A percentile compares a stretch with the other conserved stretches of the same genome.
Evolutionary conservation across 2,113 vertebrate genomes (phyloP).

Genomic region (Bombycilla garrulus): DNA sequence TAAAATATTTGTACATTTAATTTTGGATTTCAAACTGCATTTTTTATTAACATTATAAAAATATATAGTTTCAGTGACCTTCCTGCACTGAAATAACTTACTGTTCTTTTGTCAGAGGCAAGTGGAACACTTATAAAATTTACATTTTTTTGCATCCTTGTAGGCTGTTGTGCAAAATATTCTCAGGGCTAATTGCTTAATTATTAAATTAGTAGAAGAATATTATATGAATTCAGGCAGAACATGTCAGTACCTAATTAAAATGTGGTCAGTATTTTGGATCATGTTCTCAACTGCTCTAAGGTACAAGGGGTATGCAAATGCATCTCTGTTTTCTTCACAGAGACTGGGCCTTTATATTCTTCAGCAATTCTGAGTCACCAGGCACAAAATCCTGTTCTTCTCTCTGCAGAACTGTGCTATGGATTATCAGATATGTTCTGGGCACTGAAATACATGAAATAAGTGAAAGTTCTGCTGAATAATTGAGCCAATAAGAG

Average conservation of each 20-base stretch:
- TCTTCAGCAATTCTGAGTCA: slow-evolving; percentile 63
- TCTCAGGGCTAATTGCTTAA: slow-evolving; percentile 11
- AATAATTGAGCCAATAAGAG: slow-evolving; percentile 55
- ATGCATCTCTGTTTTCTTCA: neutral
- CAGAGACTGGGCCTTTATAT: neutral
- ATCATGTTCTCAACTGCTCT: neutral
- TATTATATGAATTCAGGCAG: slow-evolving; percentile 7
- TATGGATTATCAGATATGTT: slow-evolving; percentile 45
- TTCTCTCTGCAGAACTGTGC: slow-evolving; percentile 31
- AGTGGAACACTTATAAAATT: neutral
- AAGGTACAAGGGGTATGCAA: neutral
- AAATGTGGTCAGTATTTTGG: neutral
- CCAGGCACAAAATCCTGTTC: slow-evolving; percentile 52
- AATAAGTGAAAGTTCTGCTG: slow-evolving; percentile 64
- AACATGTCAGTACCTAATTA: neutral
- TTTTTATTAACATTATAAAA: neutral
- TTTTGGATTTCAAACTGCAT: neutral
- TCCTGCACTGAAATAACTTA: neutral
- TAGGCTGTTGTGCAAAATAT: neutral
- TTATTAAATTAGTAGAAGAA: slow-evolving; percentile 40
- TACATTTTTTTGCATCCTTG: neutral
- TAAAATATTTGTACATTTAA: neutral
- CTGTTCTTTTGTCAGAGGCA: neutral
- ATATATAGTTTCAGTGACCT: neutral
- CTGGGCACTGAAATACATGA: slow-evolving; percentile 46